Evolutionary conservation across 1,140 invertebrate genomes (phyloP).

Genomic region (Rhopalosiphum maidis): DNA sequence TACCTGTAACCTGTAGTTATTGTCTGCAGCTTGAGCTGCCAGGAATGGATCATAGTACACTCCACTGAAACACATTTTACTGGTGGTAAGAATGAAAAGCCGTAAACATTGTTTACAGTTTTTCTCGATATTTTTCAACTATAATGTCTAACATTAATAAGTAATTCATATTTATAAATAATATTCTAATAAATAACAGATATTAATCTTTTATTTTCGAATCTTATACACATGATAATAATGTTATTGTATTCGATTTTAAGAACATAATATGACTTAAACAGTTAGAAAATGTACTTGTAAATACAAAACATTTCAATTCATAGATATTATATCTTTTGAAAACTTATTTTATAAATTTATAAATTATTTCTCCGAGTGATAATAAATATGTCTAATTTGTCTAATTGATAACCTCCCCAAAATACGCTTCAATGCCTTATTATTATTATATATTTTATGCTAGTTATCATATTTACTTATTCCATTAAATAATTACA

Average conservation of each 20-base stretch:
- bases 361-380: neutral
- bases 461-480: neutral
- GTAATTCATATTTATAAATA: neutral
- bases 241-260: neutral
- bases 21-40: slow-evolving; percentile 76
- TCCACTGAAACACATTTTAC: slow-evolving; percentile 67
- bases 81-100: slow-evolving; percentile 48
- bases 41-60: slow-evolving; percentile 96
- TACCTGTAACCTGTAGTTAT: slow-evolving; percentile 86
- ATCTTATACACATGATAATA: neutral
- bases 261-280: neutral
- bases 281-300: neutral
- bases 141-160: neutral
- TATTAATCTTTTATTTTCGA: neutral
- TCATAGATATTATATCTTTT: neutral
- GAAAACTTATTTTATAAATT: neutral
- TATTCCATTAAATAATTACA: neutral
- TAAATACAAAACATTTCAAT: neutral
- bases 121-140: slow-evolving; percentile 31
- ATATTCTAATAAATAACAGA: neutral
- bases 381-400: neutral
- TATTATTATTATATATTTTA: neutral
- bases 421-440: neutral
- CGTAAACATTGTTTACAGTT: slow-evolving; percentile 49
- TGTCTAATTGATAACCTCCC: neutral